These are phyloP conservation scores for Synergus japonicus DNA, from an alignment of 2,888 invertebrate genomes.

Conservation along the genomic window DNA sequence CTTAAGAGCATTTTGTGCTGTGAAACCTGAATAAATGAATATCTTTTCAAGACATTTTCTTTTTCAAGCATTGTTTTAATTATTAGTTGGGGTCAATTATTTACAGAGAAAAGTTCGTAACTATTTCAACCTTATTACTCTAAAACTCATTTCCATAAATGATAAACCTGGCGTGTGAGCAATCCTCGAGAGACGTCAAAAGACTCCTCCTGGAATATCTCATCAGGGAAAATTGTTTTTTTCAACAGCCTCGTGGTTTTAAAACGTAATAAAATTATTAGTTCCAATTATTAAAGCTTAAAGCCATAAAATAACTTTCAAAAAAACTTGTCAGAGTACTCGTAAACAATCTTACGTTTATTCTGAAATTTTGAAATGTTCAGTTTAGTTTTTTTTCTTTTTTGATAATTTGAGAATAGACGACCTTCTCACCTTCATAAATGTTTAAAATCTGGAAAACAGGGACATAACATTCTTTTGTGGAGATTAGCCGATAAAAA, in stretches of 20 bases:
- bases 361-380: background rate
- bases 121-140: conserved; percentile 10
- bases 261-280: conserved; percentile 28
- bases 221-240: conserved; percentile 5
- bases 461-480: background rate
- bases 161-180: conserved; percentile 14
- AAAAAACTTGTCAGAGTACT: background rate
- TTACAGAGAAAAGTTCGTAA: background rate
- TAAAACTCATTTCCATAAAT: background rate
- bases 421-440: conserved; percentile 27
- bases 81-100: background rate
- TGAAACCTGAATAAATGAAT: too few species aligned
- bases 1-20: too few species aligned
- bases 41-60: background rate
- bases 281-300: conserved; percentile 18
- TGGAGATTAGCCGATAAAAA: conserved; percentile 19
- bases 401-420: conserved; percentile 19
- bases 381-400: background rate
- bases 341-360: background rate
- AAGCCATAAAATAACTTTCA: background rate
- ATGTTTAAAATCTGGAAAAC: conserved; percentile 24
- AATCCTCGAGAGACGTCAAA: conserved; percentile 12
- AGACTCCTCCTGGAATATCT: conserved; percentile 7
- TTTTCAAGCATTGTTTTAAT: background rate
- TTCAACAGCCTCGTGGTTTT: background rate